phyloP scores from a whole-genome alignment of 1,140 invertebrate species.

The Drosophila truncata region DNA sequence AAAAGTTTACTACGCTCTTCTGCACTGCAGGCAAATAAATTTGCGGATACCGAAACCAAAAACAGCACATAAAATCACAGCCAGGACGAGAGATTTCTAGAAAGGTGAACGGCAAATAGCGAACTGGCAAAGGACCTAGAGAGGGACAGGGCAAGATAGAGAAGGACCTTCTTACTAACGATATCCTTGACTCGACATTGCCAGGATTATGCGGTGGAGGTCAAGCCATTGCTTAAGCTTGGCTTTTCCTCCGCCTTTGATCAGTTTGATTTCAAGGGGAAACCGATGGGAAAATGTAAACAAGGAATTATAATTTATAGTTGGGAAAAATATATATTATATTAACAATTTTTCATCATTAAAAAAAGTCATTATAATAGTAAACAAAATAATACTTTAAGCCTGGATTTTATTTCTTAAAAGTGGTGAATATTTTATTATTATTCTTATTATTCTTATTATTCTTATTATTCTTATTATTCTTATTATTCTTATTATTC shows the following conservation, averaged over 20 bases:
- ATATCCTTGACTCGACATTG: constrained; percentile 61
- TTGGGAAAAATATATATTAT: neutral
- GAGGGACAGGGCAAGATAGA: too few relatives aligned
- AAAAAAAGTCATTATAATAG: too few relatives aligned
- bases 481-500: too few relatives aligned
- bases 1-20: constrained; percentile 69
- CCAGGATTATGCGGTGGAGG: constrained; percentile 17
- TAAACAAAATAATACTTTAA: too few relatives aligned
- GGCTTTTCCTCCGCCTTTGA: constrained; percentile 4
- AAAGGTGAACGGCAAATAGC: constrained; percentile 52
- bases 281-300: too few relatives aligned
- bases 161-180: constrained; percentile 12
- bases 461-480: too few relatives aligned
- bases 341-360: too few relatives aligned
- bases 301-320: too few relatives aligned
- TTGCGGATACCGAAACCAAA: constrained; percentile 78
- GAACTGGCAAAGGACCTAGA: neutral
- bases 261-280: neutral
- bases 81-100: constrained; percentile 56
- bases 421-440: too few relatives aligned
- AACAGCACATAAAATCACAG: constrained; percentile 82
- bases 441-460: too few relatives aligned
- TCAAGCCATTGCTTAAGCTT: constrained; percentile 19
- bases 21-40: constrained; percentile 82
- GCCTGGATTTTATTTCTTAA: too few relatives aligned